A percentile compares a stretch with the other conserved stretches of the same genome.
phyloP scores from a whole-genome alignment of 2,888 invertebrate species.

The Caenorhabditis angaria region DNA sequence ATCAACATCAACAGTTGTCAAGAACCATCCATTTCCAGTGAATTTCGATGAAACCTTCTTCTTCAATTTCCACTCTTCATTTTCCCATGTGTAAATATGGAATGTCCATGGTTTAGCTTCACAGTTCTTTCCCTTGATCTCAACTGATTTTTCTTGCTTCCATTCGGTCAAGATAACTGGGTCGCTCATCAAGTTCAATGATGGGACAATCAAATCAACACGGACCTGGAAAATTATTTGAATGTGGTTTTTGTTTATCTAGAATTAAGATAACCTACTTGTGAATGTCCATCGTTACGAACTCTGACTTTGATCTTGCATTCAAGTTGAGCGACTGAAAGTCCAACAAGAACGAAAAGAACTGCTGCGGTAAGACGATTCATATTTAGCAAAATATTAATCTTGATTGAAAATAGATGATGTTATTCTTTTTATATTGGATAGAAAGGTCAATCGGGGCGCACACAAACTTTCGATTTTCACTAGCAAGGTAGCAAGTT shows the following conservation, averaged over 20 bases:
- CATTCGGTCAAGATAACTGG: constrained; percentile 35
- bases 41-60: constrained; percentile 52
- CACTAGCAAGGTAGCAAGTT: neutral
- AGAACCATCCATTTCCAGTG: constrained; percentile 50
- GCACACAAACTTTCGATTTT: constrained; percentile 27
- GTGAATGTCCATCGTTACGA: constrained; percentile 37
- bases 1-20: constrained; percentile 33
- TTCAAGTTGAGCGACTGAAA: constrained; percentile 27
- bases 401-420: neutral
- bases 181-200: constrained; percentile 39
- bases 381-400: constrained; percentile 17
- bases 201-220: constrained; percentile 42
- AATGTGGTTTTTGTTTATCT: neutral
- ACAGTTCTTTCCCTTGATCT: constrained; percentile 47
- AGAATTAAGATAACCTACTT: constrained; percentile 16
- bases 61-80: constrained; percentile 44
- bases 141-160: constrained; percentile 37
- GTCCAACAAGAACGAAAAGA: constrained; percentile 26
- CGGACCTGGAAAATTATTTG: constrained; percentile 20
- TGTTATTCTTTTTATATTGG: constrained; percentile 24
- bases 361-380: constrained; percentile 28
- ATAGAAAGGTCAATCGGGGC: constrained; percentile 35
- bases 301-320: constrained; percentile 44
- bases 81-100: constrained; percentile 43
- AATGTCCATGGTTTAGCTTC: constrained; percentile 52